Base-by-base conservation (phyloP, 2,113 vertebrate genomes). In the Oplegnathus fasciatus region DNA sequence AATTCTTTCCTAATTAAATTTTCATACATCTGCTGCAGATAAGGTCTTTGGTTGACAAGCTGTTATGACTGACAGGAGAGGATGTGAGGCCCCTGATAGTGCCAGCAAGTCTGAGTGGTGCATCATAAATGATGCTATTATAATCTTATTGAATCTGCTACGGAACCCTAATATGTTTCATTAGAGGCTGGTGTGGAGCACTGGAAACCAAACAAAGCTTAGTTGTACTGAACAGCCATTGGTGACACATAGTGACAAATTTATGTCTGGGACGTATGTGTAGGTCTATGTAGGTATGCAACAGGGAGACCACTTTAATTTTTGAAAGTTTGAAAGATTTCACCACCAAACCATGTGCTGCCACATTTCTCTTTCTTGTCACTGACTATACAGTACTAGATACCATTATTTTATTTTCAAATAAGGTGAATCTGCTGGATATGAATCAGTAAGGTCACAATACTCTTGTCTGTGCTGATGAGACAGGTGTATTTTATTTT, bases 401-500 rank as follows among this genome's bases (percentile, higher is more conserved):
- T 18, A 44, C 17, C 17, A 20, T 18, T 77, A 15, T 67, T 80
- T 64, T 26, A 32, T 30, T 57, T 44, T n/a, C 17, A 40, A 30
- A 52, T n/a, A 10, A 0, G 9, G 42, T 24, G 18, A 50, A 30
- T 82, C n/a, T 52, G 30, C n/a, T 72, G n/a, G 15, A 44, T 54
- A 1, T 40, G 10, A 32, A 20, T 71, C 61, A 18, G 20, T 46
- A 48, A 67, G 8, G 28, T 52, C 0, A 1, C 57, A 64, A 5
- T 40, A n/a, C 9, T 70, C 1, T 14, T 40, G 44, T 65, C 67
- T 4, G 14, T 67, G 24, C 17, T 26, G 52, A 52, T 37, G 61
- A 60, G 34, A 75, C 3, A 28, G 30, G 3, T 61, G 18, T 20
- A 60, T 77, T 77, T 64, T 40, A 54, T 61, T 60, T 77, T 30